Evolutionary conservation across 2,797 vertebrate species (phyloP).

Genomic region (Sebastes steindachneri): DNA sequence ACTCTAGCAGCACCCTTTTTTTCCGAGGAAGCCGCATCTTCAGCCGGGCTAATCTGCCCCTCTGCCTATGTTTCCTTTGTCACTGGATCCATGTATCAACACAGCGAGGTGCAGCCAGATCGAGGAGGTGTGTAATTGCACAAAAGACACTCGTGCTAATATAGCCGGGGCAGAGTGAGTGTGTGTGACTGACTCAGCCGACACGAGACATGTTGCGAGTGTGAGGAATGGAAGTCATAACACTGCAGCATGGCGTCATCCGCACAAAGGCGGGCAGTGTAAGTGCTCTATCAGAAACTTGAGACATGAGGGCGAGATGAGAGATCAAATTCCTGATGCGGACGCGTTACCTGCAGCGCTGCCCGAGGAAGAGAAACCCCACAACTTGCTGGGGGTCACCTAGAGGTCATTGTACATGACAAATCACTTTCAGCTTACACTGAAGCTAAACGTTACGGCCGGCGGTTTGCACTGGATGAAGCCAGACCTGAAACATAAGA

Average conservation of each 20-base stretch:
- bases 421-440: constrained; percentile 14
- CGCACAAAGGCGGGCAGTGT: constrained; percentile 71
- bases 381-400: constrained; percentile 50
- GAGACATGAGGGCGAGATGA: constrained; percentile 74
- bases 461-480: neutral
- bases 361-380: constrained; percentile 29
- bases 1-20: constrained; percentile 61
- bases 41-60: constrained; percentile 79
- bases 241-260: constrained; percentile 67
- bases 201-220: constrained; percentile 70
- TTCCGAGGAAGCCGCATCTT: constrained; percentile 72
- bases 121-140: constrained; percentile 79
- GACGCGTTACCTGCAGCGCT: constrained; percentile 59
- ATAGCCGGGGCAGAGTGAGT: constrained; percentile 48
- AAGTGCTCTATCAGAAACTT: constrained; percentile 70
- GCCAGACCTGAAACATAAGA: neutral
- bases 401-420: constrained; percentile 50
- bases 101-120: constrained; percentile 76
- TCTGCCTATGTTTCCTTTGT: constrained; percentile 83
- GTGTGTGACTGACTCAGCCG: constrained; percentile 73
- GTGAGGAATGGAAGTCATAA: constrained; percentile 76
- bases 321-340: constrained; percentile 73
- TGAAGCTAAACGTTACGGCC: constrained; percentile 5
- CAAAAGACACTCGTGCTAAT: constrained; percentile 75
- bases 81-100: constrained; percentile 80